Percentiles rank a stretch among this genome's conserved stretches.
Evolutionary conservation across 2,888 invertebrate species (phyloP).

Genomic region (Aporophyla lueneburgensis): DNA sequence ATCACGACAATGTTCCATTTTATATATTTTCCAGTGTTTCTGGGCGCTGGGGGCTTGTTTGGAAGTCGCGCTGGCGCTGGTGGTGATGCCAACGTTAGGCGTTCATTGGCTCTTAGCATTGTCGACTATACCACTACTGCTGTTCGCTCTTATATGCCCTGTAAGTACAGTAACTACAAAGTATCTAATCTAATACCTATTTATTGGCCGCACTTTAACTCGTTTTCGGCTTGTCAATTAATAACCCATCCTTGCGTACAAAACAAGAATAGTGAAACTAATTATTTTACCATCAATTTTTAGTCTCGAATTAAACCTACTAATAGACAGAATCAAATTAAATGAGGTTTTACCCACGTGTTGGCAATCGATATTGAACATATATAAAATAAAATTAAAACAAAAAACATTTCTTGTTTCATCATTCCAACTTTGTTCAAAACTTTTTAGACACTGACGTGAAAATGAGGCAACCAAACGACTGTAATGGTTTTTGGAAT

Average conservation of each 20-base stretch:
- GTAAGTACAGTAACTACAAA: conserved; percentile 88
- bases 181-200: neutral
- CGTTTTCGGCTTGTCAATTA: neutral
- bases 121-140: conserved; percentile 96
- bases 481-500: no score
- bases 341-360: no score
- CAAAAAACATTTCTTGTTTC: no score
- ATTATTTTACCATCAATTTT: neutral
- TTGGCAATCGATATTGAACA: no score
- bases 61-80: conserved; percentile 96
- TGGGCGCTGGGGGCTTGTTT: conserved; percentile 99
- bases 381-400: no score
- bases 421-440: no score
- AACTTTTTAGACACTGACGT: no score
- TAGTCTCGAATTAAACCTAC: neutral
- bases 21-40: conserved; percentile 93
- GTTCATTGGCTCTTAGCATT: conserved; percentile 98
- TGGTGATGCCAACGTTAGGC: conserved; percentile 97
- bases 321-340: no score
- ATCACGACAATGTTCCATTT: neutral
- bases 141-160: conserved; percentile 95
- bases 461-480: no score
- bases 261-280: neutral
- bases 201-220: neutral
- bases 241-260: neutral